Evolutionary conservation across 92 coral and sea anemone species (phyloP).

Genomic region (Bergia sp.): DNA sequence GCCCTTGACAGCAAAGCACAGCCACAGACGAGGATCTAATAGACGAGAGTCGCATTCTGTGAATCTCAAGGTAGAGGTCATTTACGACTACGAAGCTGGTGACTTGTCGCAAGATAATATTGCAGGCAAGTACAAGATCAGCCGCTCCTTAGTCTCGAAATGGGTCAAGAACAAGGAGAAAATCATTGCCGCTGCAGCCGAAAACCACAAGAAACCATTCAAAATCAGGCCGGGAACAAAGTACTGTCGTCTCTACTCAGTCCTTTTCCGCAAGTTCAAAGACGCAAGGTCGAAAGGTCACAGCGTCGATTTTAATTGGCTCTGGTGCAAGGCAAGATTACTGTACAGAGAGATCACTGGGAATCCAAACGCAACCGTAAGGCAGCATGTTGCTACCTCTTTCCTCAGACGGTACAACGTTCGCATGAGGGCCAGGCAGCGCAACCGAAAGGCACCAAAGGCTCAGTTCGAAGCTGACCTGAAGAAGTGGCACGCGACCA

Average conservation of each 20-base stretch:
- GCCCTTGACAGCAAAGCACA: not conserved
- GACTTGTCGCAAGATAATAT: conserved; percentile 3
- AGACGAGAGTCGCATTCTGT: conserved; percentile 15
- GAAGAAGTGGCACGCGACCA: conserved; percentile 40
- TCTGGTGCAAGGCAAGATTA: conserved; percentile 36
- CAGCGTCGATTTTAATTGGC: conserved; percentile 49
- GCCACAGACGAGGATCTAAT: conserved; percentile 4
- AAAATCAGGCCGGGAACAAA: conserved; percentile 31
- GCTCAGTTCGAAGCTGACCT: not conserved
- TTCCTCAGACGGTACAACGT: too few relatives aligned
- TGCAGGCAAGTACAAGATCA: conserved; percentile 20
- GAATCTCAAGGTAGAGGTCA: conserved; percentile 3
- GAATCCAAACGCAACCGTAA: not conserved
- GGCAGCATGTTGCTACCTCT: not conserved
- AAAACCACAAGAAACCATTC: conserved; percentile 32
- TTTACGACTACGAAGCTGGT: conserved; percentile 2
- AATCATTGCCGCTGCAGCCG: conserved; percentile 44
- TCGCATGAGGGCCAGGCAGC: too few relatives aligned
- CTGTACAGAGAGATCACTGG: conserved; percentile 7
- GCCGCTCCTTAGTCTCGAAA: conserved; percentile 35
- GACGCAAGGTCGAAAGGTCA: conserved; percentile 40
- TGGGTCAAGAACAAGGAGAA: conserved; percentile 14
- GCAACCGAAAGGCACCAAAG: too few relatives aligned
- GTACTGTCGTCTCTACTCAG: conserved; percentile 28
- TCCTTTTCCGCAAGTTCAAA: conserved; percentile 25